These are phyloP conservation scores for Acanthisitta chloris DNA, from an alignment of 2,113 vertebrate genomes.

Conservation along the genomic window DNA sequence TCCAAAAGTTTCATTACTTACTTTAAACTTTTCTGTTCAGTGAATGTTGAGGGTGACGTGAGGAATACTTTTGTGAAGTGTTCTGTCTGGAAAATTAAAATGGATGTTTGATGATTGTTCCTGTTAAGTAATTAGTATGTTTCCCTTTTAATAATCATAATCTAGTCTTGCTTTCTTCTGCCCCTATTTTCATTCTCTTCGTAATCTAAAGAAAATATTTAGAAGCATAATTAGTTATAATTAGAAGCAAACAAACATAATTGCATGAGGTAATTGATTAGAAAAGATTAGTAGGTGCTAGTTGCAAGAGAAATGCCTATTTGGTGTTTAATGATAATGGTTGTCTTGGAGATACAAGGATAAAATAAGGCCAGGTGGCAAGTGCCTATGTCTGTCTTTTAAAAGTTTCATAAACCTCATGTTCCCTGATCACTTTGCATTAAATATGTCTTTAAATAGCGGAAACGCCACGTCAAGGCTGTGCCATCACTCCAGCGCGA, in stretches of 20 bases:
- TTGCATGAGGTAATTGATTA: constrained; percentile 62
- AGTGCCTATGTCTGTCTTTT: neutral
- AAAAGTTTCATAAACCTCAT: constrained; percentile 17
- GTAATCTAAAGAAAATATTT: constrained; percentile 77
- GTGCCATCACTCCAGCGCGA: neutral
- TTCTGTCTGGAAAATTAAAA: constrained; percentile 63
- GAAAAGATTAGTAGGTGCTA: constrained; percentile 52
- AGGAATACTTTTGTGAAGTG: constrained; percentile 49
- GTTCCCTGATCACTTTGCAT: constrained; percentile 28
- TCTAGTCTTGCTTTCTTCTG: constrained; percentile 54
- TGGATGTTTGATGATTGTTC: constrained; percentile 59
- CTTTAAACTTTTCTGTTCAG: constrained; percentile 33
- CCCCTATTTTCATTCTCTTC: constrained; percentile 60
- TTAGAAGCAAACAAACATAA: constrained; percentile 78
- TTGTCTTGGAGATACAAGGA: neutral
- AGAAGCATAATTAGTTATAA: constrained; percentile 76
- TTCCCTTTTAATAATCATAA: constrained; percentile 72
- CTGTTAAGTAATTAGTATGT: constrained; percentile 71
- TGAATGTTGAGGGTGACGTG: neutral
- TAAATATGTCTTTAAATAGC: constrained; percentile 48
- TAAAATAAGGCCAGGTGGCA: neutral
- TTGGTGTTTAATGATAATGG: neutral
- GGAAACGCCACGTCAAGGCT: constrained; percentile 61
- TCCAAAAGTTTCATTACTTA: neutral
- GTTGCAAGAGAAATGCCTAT: neutral